Base-by-base conservation (phyloP, 2,797 vertebrate species). In the Sciurus vulgaris region DNA sequence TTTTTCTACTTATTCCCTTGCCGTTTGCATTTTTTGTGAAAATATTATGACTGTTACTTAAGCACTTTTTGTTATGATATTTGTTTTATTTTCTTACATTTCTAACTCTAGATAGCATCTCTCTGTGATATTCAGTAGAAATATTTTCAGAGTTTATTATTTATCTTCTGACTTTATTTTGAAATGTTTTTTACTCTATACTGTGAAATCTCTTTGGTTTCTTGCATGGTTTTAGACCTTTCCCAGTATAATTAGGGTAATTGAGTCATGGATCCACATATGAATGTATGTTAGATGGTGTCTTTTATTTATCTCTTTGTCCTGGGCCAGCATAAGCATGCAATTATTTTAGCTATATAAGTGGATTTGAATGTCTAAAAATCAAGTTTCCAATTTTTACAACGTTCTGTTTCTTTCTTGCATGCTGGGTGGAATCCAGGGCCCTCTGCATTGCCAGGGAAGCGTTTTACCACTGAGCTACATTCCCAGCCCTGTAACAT, bases 321-420 rank as follows among this genome's bases (percentile, higher is more conserved):
- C 61, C 44, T 24, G 5, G 56, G 22, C 15, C 7, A 44, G 30
- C 30, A 17, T 28, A 51, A 91, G 11, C 38, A 47, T 63, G 13
- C 74, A 70, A 47, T 93, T 76, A 84, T 76, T 90, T 79, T 44
- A 93, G 49, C 51, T 86, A 89, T 83, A 22, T 67, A 51, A 72
- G 35, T 89, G 63, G 9, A 6, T 67, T 91, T 92, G 90, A 54
- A 30, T 88, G 17, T 63, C 44, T 70, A 65, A 51, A 74, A 82
- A 81, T 22, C 30, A 77, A 38, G 35, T 73, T 92, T 65, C 65
- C 28, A 61, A 59, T 47, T 63, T 72, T 65, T 72, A 30, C 12
- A 54, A 33, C 35, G 17, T 54, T 86, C 44, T 41, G 2, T 28
- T 70, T 22, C 8, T 59, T 10, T 59, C 24, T 59, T 26, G 8